phyloP scores from a whole-genome alignment of 2,888 invertebrate species.

The Gisinianus flammeolus region DNA sequence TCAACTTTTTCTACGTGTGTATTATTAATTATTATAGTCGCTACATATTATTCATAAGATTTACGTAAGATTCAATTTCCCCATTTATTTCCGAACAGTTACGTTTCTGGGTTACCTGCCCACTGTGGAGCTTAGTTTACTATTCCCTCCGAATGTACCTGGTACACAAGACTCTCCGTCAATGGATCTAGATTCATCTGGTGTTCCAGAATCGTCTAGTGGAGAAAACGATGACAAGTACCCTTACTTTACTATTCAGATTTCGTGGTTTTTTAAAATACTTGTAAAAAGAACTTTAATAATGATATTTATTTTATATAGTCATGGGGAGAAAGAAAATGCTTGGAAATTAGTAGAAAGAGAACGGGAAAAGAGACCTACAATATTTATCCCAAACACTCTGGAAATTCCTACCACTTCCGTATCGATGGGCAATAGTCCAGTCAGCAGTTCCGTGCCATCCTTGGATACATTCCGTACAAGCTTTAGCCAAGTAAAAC shows the following conservation, averaged over 20 bases:
- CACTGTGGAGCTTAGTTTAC: conserved; percentile 55
- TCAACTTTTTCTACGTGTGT: too few relatives aligned
- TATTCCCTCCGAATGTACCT: conserved; percentile 50
- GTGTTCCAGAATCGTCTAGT: conserved; percentile 81
- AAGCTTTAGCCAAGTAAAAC: conserved; percentile 52
- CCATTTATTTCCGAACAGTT: too few relatives aligned
- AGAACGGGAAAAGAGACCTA: conserved; percentile 15
- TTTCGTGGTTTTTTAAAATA: too few relatives aligned
- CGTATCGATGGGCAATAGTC: conserved; percentile 26
- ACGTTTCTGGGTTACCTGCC: conserved; percentile 55
- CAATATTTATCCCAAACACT: conserved; percentile 13
- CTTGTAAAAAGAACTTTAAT: too few relatives aligned
- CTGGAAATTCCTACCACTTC: conserved; percentile 4
- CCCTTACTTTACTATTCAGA: neutral
- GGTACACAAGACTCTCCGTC: conserved; percentile 63
- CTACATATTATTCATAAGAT: too few relatives aligned
- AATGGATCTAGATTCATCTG: conserved; percentile 77
- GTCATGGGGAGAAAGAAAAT: conserved; percentile 23
- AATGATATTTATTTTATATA: neutral
- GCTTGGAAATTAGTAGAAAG: conserved; percentile 25
- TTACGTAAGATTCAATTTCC: too few relatives aligned
- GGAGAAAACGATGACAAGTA: conserved; percentile 64
- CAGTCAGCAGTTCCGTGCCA: conserved; percentile 44
- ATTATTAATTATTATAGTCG: too few relatives aligned
- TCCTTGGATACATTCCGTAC: conserved; percentile 50